These are phyloP conservation scores for Ctenodactylus gundi DNA, from an alignment of 2,113 vertebrate species.

Conservation along the genomic window DNA sequence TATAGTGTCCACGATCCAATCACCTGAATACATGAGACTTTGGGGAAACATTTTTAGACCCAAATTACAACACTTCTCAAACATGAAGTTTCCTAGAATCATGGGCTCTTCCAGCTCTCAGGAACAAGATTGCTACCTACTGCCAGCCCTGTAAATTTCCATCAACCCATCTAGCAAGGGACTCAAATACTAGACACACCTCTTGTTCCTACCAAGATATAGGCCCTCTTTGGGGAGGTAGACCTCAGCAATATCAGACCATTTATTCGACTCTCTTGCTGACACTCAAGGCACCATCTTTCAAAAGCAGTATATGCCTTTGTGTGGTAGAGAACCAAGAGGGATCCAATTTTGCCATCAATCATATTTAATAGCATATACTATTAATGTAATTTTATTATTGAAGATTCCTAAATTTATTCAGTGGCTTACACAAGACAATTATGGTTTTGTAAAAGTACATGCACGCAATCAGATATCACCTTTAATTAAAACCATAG, in stretches of 20 bases:
- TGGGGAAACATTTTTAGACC: no score
- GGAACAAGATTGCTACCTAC: background rate
- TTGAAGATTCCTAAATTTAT: conserved; percentile 86
- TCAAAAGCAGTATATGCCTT: conserved; percentile 79
- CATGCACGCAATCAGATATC: conserved; percentile 81
- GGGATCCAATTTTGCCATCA: conserved; percentile 87
- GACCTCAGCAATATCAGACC: conserved; percentile 52
- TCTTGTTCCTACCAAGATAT: conserved; percentile 26
- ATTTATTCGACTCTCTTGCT: conserved; percentile 74
- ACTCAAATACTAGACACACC: background rate
- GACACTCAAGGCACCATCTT: conserved; percentile 79
- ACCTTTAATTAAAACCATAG: conserved; percentile 81
- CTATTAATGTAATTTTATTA: conserved; percentile 89
- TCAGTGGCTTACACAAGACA: conserved; percentile 85
- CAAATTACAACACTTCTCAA: no score
- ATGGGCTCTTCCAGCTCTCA: background rate
- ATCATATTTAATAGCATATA: conserved; percentile 89
- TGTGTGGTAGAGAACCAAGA: conserved; percentile 82
- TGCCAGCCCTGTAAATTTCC: background rate
- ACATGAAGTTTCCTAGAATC: no score
- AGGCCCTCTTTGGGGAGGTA: conserved; percentile 55
- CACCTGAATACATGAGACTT: no score
- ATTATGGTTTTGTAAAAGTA: conserved; percentile 84
- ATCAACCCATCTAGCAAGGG: background rate
- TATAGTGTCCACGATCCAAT: no score